Evolutionary conservation across 2,797 vertebrate species (phyloP), one percentile per base, ranked within the genome.

Genomic region (Enteromius argenteus): DNA sequence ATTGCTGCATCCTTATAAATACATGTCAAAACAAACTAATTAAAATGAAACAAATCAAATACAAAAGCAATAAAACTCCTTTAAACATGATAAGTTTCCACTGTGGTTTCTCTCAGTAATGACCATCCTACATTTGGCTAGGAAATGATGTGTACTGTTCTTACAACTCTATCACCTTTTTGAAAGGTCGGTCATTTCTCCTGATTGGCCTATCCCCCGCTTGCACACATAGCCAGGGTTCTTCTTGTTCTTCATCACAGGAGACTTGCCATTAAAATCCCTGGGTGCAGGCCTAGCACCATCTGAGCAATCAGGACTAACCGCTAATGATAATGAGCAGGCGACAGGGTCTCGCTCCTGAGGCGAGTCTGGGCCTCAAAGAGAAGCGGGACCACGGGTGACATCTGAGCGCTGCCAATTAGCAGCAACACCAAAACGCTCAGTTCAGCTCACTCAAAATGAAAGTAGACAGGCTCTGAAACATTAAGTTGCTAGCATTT

Each of bases 291-390:
- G 42, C 60, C 9, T 30, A 46, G 58, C 58, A 21, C 66, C 83
- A 79, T 79, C 42, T 46, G 53, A 84, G 75, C 53, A 71, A 51
- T 60, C 74, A 62, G 62, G 23, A 8, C 46, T 35, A 35, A 37
- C 49, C 19, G 0, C 81, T 58, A 32, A 67, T 77, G 35, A 76
- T 81, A 80, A 86, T 30, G 56, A 83, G 77, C 64, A 8, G 80
- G 56, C 49, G 51, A 32, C 49, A 35, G 66, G 74, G 49, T 79
- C 32, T 30, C 35, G 46, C 69, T 75, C 81, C 53, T 49, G 76
- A 74, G 60, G 69, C 32, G 67, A 79, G n/a, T 72, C 46, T 67
- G 75, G 46, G 46, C 71, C 76, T 83, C 80, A 88, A 83, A 88
- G 80, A 58, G 64, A 60, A 68, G 17, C 17, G 17, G 67, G 73